Evolutionary conservation across 2,888 invertebrate genomes (phyloP).

Genomic region (Augochlorella aurata): DNA sequence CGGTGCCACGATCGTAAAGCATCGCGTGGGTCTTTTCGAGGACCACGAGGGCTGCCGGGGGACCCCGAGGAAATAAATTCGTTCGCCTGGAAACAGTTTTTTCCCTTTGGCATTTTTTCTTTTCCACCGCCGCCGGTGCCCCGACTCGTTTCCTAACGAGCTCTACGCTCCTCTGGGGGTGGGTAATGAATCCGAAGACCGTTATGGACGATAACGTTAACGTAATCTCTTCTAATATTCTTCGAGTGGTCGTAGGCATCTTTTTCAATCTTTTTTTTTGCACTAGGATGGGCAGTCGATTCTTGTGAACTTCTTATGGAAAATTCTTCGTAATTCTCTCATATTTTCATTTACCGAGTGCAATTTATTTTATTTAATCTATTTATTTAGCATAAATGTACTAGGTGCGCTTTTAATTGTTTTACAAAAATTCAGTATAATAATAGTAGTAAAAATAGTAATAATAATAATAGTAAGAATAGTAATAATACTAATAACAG

Average conservation of each 20-base stretch:
- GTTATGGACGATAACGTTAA: background rate
- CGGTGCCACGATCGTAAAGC: slow-evolving; percentile 64
- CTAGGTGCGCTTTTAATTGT: too few species aligned
- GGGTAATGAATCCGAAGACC: background rate
- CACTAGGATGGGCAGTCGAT: background rate
- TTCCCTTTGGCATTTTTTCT: background rate
- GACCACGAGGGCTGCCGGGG: slow-evolving; percentile 32
- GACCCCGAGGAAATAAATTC: slow-evolving; percentile 40
- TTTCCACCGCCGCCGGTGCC: background rate
- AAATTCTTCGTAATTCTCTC: too few species aligned
- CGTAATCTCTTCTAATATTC: background rate
- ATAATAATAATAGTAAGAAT: too few species aligned
- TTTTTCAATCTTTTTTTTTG: background rate
- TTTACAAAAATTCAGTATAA: too few species aligned
- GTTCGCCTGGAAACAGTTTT: slow-evolving; percentile 20
- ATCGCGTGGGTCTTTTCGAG: slow-evolving; percentile 65
- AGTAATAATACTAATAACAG: too few species aligned
- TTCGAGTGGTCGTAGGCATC: background rate
- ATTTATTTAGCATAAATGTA: too few species aligned
- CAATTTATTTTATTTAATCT: too few species aligned
- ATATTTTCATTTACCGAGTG: too few species aligned
- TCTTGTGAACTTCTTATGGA: too few species aligned
- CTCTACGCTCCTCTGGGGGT: background rate
- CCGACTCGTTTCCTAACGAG: background rate
- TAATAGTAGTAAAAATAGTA: too few species aligned